Evolutionary conservation across 2,113 vertebrate species (phyloP), one percentile per base, ranked within the genome.

Genomic region (Gallinago undulata): DNA sequence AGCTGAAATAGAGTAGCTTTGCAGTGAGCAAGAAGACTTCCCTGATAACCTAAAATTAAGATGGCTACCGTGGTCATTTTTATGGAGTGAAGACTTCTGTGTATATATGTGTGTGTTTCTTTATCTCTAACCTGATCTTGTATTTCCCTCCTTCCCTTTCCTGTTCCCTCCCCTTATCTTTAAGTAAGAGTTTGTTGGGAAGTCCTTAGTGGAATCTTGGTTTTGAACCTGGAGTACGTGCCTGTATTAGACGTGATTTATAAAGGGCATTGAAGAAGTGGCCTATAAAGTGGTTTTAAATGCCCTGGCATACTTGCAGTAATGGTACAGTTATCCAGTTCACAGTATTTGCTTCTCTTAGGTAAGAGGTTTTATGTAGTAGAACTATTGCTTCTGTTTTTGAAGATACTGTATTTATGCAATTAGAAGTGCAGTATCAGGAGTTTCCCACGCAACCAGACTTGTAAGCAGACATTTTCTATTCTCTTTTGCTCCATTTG

Each of bases 251-350:
- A 35, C 73, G 10, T 47, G 4, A 21, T 73, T 66, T 30, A 8
- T 22, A 57, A 63, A 66, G 27, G 4, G 1, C 43, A 3, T 75
- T 3, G 75, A 84, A 37, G n/a, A 53, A 39, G 10, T 28, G 16
- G 22, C 19, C 15, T 25, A 0, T 76, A 10, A 31, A 50, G 35
- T 33, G 21, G 27, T 77, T 60, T 23, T 39, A 33, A 64, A 19
- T 3, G 9, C 28, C 13, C 22, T 47, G 14, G 19, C 24, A 14
- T 12, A 3, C 9, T 33, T 63, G 28, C 4, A 9, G 6, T 39
- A 1, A 0, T 33, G 13, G 15, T 50, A 31, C 12, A 22, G 48
- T 21, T 35, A 7, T 24, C 0, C 19, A 21, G 19, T 50, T 63
- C 15, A 48, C 19, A n/a, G 21, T 53, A 21, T 62, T 50, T 67